A percentile compares a stretch with the other conserved stretches of the same genome.
These are phyloP conservation scores for Patella pellucida DNA, from an alignment of 2,888 invertebrate genomes.

Conservation along the genomic window DNA sequence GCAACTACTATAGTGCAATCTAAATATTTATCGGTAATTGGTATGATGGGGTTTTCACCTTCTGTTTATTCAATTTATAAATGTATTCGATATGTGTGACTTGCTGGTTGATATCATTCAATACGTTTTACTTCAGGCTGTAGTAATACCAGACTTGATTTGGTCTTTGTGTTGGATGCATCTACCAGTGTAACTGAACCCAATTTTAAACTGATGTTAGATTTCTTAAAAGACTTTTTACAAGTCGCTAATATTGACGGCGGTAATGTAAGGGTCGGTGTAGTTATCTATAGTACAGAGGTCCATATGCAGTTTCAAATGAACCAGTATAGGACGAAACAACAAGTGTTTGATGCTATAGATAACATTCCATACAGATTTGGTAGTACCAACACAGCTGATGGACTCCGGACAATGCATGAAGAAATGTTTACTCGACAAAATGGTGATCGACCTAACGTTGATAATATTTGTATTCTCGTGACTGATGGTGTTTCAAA, in stretches of 20 bases:
- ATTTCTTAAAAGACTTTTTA: conserved; percentile 42
- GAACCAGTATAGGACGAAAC: conserved; percentile 38
- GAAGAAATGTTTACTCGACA: conserved; percentile 46
- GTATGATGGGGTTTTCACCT: not conserved
- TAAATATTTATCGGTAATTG: no score
- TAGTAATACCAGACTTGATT: conserved; percentile 40
- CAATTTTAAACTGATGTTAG: conserved; percentile 41
- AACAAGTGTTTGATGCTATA: conserved; percentile 47
- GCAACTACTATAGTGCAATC: no score
- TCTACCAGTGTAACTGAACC: conserved; percentile 42
- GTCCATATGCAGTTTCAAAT: conserved; percentile 51
- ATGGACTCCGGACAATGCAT: conserved; percentile 57
- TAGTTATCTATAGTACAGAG: conserved; percentile 53
- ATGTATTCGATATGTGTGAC: not conserved
- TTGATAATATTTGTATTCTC: conserved; percentile 55
- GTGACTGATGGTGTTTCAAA: conserved; percentile 65
- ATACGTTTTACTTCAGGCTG: conserved; percentile 35
- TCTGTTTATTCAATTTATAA: not conserved
- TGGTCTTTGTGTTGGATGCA: conserved; percentile 50
- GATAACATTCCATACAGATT: conserved; percentile 50
- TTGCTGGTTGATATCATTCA: not conserved
- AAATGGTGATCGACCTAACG: conserved; percentile 57
- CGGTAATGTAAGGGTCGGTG: conserved; percentile 56
- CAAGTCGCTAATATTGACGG: conserved; percentile 45
- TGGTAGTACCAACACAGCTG: conserved; percentile 64